These are phyloP conservation scores for Cydia pomonella DNA, from an alignment of 1,140 invertebrate genomes.

Conservation along the genomic window DNA sequence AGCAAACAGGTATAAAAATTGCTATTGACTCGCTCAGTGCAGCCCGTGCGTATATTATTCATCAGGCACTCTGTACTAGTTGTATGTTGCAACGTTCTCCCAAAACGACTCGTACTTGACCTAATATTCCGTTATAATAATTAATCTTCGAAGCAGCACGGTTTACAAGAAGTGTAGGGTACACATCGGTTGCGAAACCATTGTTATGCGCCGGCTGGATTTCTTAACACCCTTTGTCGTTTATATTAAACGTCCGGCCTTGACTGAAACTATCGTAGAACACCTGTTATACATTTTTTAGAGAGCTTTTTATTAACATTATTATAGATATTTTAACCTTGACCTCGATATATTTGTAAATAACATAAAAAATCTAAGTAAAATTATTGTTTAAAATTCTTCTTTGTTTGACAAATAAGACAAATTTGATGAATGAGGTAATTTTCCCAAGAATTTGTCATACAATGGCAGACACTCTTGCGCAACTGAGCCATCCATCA, in stretches of 20 bases:
- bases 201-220: conserved; percentile 23
- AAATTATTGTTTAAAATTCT: neutral
- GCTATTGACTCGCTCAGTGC: neutral
- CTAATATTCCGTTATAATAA: conserved; percentile 38
- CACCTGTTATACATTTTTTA: conserved; percentile 11
- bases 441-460: neutral
- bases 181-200: conserved; percentile 37
- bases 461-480: conserved; percentile 17
- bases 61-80: conserved; percentile 2
- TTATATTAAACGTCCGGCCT: neutral
- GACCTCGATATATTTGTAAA: too few species aligned
- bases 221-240: conserved; percentile 1
- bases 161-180: conserved; percentile 28
- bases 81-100: conserved; percentile 24
- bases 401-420: neutral
- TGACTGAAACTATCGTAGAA: neutral
- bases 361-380: too few species aligned
- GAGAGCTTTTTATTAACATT: neutral
- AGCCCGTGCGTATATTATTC: neutral
- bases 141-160: conserved; percentile 9
- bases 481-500: conserved; percentile 30
- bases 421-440: neutral
- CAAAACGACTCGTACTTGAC: conserved; percentile 39
- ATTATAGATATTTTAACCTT: neutral
- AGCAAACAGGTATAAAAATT: neutral